A percentile compares a stretch with the other conserved stretches of the same genome.
Evolutionary conservation across 2,888 invertebrate species (phyloP).

Genomic region (Scaptomyza cyrtandrae): DNA sequence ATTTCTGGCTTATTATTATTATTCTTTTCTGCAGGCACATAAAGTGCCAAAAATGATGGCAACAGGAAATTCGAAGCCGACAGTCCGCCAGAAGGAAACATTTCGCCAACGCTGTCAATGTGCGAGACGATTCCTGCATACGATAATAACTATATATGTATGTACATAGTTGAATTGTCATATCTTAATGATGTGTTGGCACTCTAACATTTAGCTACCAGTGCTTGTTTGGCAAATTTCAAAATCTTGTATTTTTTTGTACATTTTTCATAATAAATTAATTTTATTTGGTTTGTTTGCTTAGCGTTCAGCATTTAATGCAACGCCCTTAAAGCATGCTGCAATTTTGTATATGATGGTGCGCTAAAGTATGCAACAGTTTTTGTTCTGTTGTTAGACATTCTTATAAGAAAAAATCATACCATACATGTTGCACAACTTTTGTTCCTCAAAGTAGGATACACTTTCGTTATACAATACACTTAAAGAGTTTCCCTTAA

Average conservation of each 20-base stretch:
- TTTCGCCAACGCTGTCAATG: conserved; percentile 16
- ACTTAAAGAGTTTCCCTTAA: too few relatives aligned
- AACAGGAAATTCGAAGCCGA: conserved; percentile 65
- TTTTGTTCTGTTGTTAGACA: neutral
- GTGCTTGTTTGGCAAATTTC: neutral
- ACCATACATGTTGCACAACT: too few relatives aligned
- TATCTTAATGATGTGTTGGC: conserved; percentile 8
- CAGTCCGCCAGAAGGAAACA: neutral
- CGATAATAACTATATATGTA: neutral
- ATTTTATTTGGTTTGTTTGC: neutral
- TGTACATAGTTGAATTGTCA: conserved; percentile 1
- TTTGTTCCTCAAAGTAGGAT: too few relatives aligned
- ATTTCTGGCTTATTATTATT: conserved; percentile 45
- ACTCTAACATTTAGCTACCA: conserved; percentile 9
- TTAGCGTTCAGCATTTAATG: neutral
- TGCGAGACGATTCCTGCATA: conserved; percentile 23
- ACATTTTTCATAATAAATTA: neutral
- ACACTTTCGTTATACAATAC: too few relatives aligned
- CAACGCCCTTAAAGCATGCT: neutral
- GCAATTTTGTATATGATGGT: neutral
- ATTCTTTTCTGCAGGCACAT: conserved; percentile 67
- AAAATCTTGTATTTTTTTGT: neutral
- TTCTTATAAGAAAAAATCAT: neutral
- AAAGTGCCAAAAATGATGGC: conserved; percentile 76
- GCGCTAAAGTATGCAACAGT: neutral